A percentile compares a stretch with the other conserved stretches of the same genome.
Evolutionary conservation across 2,113 vertebrate genomes (phyloP).

Genomic region (Gallinago jamesoni): DNA sequence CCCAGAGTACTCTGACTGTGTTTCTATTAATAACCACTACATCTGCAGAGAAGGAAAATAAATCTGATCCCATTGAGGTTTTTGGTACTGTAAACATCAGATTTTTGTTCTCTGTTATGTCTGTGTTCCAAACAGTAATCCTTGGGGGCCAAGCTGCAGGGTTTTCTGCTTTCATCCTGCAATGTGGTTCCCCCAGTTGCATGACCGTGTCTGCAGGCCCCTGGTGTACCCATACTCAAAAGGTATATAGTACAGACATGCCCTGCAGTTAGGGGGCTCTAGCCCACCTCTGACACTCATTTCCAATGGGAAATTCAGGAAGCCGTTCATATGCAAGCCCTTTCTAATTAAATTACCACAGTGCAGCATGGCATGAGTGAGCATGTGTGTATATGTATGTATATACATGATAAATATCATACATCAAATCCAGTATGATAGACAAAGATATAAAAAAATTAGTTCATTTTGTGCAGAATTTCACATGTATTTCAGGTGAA

Average conservation of each 20-base stretch:
- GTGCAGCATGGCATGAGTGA: not conserved
- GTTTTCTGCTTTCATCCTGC: not conserved
- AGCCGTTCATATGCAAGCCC: not conserved
- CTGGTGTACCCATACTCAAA: not conserved
- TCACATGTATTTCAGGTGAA: not conserved
- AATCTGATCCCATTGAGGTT: not conserved
- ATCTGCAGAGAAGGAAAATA: constrained; percentile 8
- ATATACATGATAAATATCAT: not conserved
- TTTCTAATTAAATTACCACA: not conserved
- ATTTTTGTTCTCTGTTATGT: not conserved
- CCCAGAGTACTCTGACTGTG: not conserved
- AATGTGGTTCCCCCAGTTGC: no score
- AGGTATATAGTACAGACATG: no score
- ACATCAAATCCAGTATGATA: not conserved
- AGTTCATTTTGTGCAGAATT: not conserved
- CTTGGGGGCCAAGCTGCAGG: not conserved
- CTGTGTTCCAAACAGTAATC: not conserved
- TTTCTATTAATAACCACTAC: constrained; percentile 37
- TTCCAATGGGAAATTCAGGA: not conserved
- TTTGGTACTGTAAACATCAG: constrained; percentile 7
- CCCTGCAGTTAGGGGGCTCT: not conserved
- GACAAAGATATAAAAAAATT: not conserved
- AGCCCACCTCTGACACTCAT: not conserved
- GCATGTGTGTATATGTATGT: no score
- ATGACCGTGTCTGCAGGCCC: accelerated